Conservation (phyloP, 1,140 invertebrate genomes). For the Drosophila bocki region DNA sequence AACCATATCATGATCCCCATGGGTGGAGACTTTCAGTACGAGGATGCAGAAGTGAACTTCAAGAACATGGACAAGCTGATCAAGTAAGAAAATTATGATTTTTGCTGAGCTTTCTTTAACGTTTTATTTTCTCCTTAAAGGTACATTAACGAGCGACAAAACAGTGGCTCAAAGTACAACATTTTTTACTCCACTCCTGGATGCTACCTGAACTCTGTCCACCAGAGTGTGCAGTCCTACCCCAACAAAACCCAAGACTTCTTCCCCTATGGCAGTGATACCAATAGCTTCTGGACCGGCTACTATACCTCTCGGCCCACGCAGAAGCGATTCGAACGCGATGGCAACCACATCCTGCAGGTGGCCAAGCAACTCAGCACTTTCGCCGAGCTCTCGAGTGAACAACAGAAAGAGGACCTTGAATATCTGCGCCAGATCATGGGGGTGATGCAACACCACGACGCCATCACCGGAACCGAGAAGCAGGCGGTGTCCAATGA, state of each 20-base stretch:
- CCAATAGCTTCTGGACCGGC: constrained; percentile 96
- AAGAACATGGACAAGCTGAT: constrained; percentile 96
- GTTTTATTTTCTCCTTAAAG: background rate
- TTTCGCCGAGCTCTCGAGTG: constrained; percentile 62
- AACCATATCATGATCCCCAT: constrained; percentile 95
- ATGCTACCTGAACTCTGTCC: constrained; percentile 95
- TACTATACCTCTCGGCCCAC: constrained; percentile 97
- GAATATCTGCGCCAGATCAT: constrained; percentile 86
- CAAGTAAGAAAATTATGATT: constrained; percentile 86
- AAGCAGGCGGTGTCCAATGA: constrained; percentile 95
- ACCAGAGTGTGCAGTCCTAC: constrained; percentile 89
- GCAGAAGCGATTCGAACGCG: constrained; percentile 92
- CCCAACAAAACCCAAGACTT: constrained; percentile 93
- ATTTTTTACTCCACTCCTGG: constrained; percentile 89
- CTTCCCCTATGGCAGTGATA: constrained; percentile 95
- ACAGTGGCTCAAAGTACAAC: constrained; percentile 87
- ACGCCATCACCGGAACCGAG: constrained; percentile 94
- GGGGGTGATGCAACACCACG: constrained; percentile 98
- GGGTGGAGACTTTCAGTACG: constrained; percentile 97
- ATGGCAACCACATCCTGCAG: constrained; percentile 93
- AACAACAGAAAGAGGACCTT: constrained; percentile 67
- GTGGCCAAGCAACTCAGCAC: constrained; percentile 87
- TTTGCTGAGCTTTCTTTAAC: rapidly evolving
- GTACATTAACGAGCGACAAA: constrained; percentile 85
- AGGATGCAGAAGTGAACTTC: constrained; percentile 93